These are phyloP conservation scores for Lucilia cuprina DNA, from an alignment of 1,140 invertebrate genomes.

Conservation along the genomic window DNA sequence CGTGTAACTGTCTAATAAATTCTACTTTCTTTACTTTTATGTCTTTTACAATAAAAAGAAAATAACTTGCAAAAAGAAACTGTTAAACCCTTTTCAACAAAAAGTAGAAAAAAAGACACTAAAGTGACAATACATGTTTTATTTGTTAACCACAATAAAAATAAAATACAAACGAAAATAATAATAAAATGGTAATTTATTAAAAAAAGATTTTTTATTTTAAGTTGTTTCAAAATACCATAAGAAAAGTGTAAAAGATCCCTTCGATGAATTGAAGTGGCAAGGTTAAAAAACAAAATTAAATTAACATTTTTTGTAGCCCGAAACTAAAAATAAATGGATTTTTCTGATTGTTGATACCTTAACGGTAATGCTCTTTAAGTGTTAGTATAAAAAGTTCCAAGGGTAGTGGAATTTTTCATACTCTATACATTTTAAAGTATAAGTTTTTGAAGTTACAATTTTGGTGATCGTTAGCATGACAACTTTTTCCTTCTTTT, in stretches of 20 bases:
- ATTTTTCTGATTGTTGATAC: no score
- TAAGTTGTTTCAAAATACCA: not conserved
- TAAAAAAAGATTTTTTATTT: not conserved
- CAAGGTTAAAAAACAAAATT: no score
- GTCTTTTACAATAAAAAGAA: not conserved
- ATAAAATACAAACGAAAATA: not conserved
- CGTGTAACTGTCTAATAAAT: constrained; percentile 61
- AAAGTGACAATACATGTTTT: constrained; percentile 34
- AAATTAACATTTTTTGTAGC: no score
- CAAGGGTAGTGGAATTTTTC: no score
- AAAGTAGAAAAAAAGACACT: not conserved
- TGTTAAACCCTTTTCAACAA: constrained; percentile 38
- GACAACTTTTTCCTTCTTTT: no score
- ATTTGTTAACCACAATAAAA: constrained; percentile 6
- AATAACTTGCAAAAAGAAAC: not conserved
- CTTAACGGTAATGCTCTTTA: no score
- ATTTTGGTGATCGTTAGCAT: no score
- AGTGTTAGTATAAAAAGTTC: no score
- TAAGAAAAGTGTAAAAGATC: not conserved
- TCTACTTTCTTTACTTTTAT: constrained; percentile 52
- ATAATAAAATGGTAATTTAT: constrained; percentile 35
- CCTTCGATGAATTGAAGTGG: not conserved
- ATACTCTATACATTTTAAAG: no score
- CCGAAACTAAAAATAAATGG: no score
- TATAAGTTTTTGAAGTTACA: no score